These are phyloP conservation scores for Sylvietta virens DNA, from an alignment of 2,113 vertebrate species.

Conservation along the genomic window DNA sequence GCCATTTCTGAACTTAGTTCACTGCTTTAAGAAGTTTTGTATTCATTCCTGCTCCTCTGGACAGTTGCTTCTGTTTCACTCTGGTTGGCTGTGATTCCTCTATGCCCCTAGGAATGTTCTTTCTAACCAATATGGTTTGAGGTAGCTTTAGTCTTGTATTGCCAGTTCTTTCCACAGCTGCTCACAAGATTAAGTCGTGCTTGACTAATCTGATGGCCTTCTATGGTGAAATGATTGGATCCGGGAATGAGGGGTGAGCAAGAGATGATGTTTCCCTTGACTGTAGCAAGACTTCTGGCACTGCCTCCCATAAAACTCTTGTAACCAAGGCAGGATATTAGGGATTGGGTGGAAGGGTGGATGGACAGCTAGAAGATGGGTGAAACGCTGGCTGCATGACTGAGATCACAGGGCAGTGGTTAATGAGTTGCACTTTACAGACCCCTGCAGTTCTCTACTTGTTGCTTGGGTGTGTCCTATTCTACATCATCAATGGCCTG, in stretches of 20 bases:
- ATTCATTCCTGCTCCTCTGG: neutral
- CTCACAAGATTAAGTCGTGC: neutral
- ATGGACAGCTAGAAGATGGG: neutral
- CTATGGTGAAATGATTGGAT: neutral
- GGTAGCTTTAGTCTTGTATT: neutral
- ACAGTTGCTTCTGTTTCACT: neutral
- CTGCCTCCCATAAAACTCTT: neutral
- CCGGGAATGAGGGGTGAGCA: neutral
- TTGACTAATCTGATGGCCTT: neutral
- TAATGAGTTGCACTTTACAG: neutral
- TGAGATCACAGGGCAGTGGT: neutral
- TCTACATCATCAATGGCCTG: neutral
- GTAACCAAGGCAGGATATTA: neutral
- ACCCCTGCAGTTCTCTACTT: neutral
- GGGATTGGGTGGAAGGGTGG: neutral
- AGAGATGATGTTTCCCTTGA: neutral
- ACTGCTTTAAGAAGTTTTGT: neutral
- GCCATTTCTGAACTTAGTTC: neutral
- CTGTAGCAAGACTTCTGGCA: neutral
- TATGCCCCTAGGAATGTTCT: neutral
- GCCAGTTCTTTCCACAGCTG: neutral
- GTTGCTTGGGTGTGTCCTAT: accelerated
- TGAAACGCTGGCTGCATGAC: neutral
- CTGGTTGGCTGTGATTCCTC: neutral
- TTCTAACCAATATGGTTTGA: neutral